Base-by-base conservation (phyloP, 2,113 vertebrate genomes). In the Menidia beryllina region DNA sequence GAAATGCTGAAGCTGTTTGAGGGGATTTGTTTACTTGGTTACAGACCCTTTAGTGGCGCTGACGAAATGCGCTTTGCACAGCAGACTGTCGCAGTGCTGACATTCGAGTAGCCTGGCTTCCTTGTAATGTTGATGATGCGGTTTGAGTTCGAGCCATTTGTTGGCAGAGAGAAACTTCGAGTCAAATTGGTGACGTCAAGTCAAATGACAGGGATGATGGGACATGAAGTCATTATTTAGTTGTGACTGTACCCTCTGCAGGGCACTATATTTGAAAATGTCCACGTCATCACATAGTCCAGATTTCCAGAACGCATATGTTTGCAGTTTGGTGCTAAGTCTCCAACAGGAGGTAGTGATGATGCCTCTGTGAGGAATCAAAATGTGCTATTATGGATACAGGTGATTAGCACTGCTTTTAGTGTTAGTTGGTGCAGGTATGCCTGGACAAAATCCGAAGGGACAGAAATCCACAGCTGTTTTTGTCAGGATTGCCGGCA, bases 101-200 rank as follows among this genome's bases (percentile, higher is more conserved):
- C 60, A 59, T 59, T 39, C 70, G 67, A 70, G 39, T 27, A 26
- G 38, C 7, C 2, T 25, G 45, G 54, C 50, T 54, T 27, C 38
- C 54, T 34, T 26, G 60, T 64, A 47, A 64, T 53, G 60, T 39
- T 65, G 59, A 39, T 52, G 48, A 38, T 36, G 59, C 4, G 41
- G 41, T 45, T 45, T n/a, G 13, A 45, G 41, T 45, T 17, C 17
- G 41, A 19, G 41, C 47, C 64, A 59, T 63, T 58, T 64, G 26
- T 60, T 26, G 48, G 20, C 49, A 61, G 20, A 27, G 21, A 52
- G 21, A 24, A 27, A 73, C 52, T 55, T 1, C 17, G 19, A n/a
- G 15, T 19, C 55, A 47, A 27, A 25, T 25, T 7, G 26, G 25
- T 69, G 43, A 76, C 14, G 63, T 68, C 64, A 55, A 19, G 15